These are phyloP conservation scores for Trachelus iudaicus DNA, from an alignment of 2,888 invertebrate species.

Conservation along the genomic window DNA sequence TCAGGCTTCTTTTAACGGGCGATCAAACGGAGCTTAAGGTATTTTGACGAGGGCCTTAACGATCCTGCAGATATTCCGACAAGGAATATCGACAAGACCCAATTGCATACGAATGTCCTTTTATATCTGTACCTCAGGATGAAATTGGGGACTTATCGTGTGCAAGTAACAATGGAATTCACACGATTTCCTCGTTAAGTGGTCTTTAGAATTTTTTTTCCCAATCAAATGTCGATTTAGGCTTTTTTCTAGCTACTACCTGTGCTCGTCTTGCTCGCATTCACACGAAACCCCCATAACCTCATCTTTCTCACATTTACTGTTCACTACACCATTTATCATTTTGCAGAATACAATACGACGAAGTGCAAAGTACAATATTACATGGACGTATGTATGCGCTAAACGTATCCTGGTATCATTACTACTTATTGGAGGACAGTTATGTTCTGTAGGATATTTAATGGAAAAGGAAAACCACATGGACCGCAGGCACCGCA, in stretches of 20 bases:
- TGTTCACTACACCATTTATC: neutral
- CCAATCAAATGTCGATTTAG: neutral
- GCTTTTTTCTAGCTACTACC: neutral
- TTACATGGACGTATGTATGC: neutral
- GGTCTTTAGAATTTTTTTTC: neutral
- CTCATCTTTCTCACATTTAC: no score
- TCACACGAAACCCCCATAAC: neutral
- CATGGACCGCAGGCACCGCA: neutral
- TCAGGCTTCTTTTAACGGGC: neutral
- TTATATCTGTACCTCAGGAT: neutral
- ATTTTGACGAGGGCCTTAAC: neutral
- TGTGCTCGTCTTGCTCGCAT: neutral
- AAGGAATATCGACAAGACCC: neutral
- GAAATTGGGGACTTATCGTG: neutral
- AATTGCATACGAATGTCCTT: neutral
- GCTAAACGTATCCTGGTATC: neutral
- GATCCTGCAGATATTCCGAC: neutral
- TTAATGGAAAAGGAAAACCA: neutral
- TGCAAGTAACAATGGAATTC: neutral
- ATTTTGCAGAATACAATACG: neutral
- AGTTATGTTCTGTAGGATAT: neutral
- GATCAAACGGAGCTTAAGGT: neutral
- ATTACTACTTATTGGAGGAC: neutral
- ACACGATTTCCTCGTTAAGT: neutral
- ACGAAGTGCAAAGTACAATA: neutral